These are phyloP conservation scores for Sphaerodactylus townsendi DNA, from an alignment of 2,113 vertebrate species.

Conservation along the genomic window DNA sequence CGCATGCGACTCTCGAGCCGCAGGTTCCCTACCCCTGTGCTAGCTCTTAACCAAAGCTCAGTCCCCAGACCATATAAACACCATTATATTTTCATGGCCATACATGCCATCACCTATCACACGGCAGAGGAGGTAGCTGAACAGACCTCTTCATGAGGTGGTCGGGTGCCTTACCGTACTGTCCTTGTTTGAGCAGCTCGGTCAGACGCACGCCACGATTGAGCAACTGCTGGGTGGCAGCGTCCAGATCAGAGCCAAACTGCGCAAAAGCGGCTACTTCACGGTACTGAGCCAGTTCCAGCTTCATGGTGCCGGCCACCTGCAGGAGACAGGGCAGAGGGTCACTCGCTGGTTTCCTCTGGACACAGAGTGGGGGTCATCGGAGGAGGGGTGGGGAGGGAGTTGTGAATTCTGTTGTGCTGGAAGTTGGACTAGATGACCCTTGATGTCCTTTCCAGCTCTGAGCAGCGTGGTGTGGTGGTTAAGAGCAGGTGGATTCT, in stretches of 20 bases:
- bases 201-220: constrained; percentile 95
- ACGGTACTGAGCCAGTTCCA: constrained; percentile 96
- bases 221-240: constrained; percentile 94
- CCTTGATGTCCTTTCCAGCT: too few species aligned
- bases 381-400: too few species aligned
- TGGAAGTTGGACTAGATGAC: too few species aligned
- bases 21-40: too few species aligned
- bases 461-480: too few species aligned
- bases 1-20: too few species aligned
- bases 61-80: not conserved
- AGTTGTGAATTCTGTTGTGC: too few species aligned
- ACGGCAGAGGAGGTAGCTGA: too few species aligned
- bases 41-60: not conserved
- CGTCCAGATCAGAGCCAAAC: constrained; percentile 96
- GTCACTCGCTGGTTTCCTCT: not conserved
- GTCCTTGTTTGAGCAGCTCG: constrained; percentile 95
- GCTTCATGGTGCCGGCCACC: constrained; percentile 99
- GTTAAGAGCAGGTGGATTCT: too few species aligned
- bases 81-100: not conserved
- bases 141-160: accelerated
- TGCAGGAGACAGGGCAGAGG: constrained; percentile 8
- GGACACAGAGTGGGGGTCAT: too few species aligned
- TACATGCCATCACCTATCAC: too few species aligned
- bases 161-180: constrained; percentile 85
- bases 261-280: constrained; percentile 98